Percentiles rank a stretch among this genome's conserved stretches.
phyloP scores from a whole-genome alignment of 2,797 vertebrate species.

The Lacerta bilineata region DNA sequence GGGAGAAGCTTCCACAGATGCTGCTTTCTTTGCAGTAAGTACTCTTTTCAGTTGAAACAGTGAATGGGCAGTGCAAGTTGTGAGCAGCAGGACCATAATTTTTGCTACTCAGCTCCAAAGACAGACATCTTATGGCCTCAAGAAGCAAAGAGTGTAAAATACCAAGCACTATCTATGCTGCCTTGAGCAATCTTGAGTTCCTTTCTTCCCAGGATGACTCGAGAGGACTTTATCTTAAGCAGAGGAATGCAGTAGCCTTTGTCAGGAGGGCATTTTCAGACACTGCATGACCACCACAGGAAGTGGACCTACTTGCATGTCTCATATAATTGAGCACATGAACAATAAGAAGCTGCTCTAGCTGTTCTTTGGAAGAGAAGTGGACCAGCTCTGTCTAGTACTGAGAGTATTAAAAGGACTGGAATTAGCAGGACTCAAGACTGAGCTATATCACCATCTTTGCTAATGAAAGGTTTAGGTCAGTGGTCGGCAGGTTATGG shows the following conservation, averaged over 20 bases:
- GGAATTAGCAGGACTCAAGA: not conserved
- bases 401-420: not conserved
- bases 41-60: not conserved
- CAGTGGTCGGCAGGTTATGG: not conserved
- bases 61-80: not conserved
- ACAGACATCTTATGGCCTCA: not conserved
- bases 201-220: not conserved
- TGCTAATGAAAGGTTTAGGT: not conserved
- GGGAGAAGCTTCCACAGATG: slow-evolving; percentile 93
- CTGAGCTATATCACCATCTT: not conserved
- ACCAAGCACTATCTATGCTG: not conserved
- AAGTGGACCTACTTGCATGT: not conserved
- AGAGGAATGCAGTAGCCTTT: not conserved
- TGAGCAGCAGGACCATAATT: not conserved
- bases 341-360: not conserved
- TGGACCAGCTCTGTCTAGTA: not conserved
- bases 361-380: not conserved
- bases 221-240: not conserved
- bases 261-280: not conserved
- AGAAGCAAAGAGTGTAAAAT: not conserved
- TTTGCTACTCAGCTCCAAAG: not conserved
- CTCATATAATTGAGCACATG: no score
- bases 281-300: not conserved
- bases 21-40: slow-evolving; percentile 97
- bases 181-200: not conserved